A percentile compares a stretch with the other conserved stretches of the same genome.
phyloP scores from a whole-genome alignment of 2,888 invertebrate genomes.

The Calliopum simillimum region DNA sequence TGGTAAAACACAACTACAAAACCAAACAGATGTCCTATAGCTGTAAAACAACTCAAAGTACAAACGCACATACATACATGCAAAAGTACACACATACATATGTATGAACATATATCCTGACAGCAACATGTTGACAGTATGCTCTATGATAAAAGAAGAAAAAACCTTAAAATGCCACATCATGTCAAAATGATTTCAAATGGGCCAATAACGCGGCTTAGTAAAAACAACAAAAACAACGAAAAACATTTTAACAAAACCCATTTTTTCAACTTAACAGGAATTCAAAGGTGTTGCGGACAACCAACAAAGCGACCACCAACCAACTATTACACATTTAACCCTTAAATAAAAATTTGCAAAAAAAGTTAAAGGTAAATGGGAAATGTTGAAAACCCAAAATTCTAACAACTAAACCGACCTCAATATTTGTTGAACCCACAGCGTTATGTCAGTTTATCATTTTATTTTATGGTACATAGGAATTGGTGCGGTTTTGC shows the following conservation, averaged over 20 bases:
- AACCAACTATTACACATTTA: too few relatives aligned
- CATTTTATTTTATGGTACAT: too few relatives aligned
- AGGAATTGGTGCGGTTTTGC: too few relatives aligned
- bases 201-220: constrained; percentile 15
- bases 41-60: background rate
- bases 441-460: too few relatives aligned
- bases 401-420: too few relatives aligned
- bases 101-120: background rate
- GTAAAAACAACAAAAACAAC: background rate
- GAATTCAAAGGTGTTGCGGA: too few relatives aligned
- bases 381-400: too few relatives aligned
- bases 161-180: background rate
- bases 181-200: constrained; percentile 13
- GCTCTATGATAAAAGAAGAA: constrained; percentile 1
- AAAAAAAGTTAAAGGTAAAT: too few relatives aligned
- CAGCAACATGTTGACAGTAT: constrained; percentile 29
- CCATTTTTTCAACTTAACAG: background rate
- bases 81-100: background rate
- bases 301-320: too few relatives aligned
- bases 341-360: too few relatives aligned
- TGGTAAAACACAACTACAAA: constrained; percentile 8
- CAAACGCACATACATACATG: background rate
- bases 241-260: background rate
- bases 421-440: too few relatives aligned
- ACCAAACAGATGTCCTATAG: constrained; percentile 21